Base-by-base conservation (phyloP, 1,140 invertebrate species). In the Oppia nitens region DNA sequence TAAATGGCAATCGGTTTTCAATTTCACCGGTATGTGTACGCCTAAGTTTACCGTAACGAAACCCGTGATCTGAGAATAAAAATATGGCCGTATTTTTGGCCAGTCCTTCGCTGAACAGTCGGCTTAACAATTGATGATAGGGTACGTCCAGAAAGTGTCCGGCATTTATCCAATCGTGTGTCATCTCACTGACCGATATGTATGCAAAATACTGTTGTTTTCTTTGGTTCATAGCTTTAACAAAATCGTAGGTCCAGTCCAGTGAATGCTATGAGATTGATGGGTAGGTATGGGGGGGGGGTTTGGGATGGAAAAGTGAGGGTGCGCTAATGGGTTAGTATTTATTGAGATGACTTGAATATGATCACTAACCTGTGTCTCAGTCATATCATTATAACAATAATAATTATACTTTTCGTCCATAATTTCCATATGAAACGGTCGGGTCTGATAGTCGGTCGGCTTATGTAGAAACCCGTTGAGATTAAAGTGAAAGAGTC, bases 41-140 rank as follows among this genome's bases (percentile, higher is more conserved):
- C 20, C 85, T 69, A n/a, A 90, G 81, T 2, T 75, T 74, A 1
- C 91, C 91, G 74, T 85, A 95, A 27, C 93, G 71, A 66, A 92
- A 83, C 0, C 92, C 93, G 69, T 97, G 93, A 71, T 97, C 93
- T 66, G 89, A 92, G 62, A 92, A 75, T 23, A 94, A 78, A 23
- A 96, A 75, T 0, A 95, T 68, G 0, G 78, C 69, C 0, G 81
- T 80, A 64, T 78, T 73, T 27, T 76, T 71, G 1, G 77, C 64
- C 28, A 63, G 62, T 4, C 63, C 63, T 27, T 28, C 40, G 3
- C 66, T 61, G 27, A 70, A 60, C 14, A 75, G 58, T 14, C 63
- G 52, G 3, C 27, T 55, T 2, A 66, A 23, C 60, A 74, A 71
- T n/a, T 67, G 61, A 21, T 67, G 57, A 50, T 70, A 66, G 17